Conservation (phyloP, 1,140 invertebrate genomes). For the Philopotamus ludificatus region DNA sequence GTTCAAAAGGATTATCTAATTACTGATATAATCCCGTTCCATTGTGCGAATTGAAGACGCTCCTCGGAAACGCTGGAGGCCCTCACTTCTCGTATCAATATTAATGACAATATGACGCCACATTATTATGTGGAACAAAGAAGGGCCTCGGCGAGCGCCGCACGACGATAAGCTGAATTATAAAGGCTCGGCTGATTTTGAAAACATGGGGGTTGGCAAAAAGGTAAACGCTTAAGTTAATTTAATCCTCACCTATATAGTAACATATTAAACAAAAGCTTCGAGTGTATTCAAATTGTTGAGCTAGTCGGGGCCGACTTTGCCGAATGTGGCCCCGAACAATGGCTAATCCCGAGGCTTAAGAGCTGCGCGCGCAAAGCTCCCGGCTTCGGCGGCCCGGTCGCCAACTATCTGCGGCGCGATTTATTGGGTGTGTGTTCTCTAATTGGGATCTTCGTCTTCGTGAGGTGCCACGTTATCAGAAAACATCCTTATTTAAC, state of each 20-base stretch:
- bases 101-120: neutral
- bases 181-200: slow-evolving; percentile 28
- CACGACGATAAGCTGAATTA: slow-evolving; percentile 27
- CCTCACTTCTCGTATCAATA: neutral
- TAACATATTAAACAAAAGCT: slow-evolving; percentile 40
- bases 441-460: no score
- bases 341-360: slow-evolving; percentile 39
- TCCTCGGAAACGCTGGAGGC: neutral
- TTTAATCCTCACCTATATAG: slow-evolving; percentile 39
- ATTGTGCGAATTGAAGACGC: neutral
- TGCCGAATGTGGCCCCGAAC: slow-evolving; percentile 37
- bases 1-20: neutral
- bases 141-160: neutral
- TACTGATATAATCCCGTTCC: neutral
- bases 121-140: slow-evolving; percentile 7
- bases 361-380: slow-evolving; percentile 32
- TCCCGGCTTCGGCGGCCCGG: slow-evolving; percentile 1
- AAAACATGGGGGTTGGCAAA: slow-evolving; percentile 29
- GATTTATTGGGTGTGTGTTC: no score
- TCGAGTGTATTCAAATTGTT: slow-evolving; percentile 39
- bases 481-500: no score
- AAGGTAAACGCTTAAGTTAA: slow-evolving; percentile 41
- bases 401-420: slow-evolving; percentile 13
- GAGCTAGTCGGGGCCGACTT: slow-evolving; percentile 22
- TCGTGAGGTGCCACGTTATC: no score